These are phyloP conservation scores for Xestia rhomboidea DNA, from an alignment of 2,888 invertebrate species.

Conservation along the genomic window DNA sequence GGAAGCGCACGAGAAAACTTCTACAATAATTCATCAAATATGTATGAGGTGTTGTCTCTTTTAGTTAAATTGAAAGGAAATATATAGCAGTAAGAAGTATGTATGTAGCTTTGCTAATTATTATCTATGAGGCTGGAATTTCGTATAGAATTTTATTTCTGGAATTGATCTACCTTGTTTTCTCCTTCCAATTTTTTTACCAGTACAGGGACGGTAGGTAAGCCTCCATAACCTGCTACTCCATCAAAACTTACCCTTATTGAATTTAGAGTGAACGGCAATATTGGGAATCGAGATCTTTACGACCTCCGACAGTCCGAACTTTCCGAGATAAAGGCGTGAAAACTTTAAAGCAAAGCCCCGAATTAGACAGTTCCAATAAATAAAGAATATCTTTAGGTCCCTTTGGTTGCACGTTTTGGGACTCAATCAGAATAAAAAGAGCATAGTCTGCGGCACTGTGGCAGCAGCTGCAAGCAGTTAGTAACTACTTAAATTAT, in stretches of 20 bases:
- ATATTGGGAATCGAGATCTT: neutral
- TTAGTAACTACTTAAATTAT: neutral
- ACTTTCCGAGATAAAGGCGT: neutral
- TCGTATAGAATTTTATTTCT: neutral
- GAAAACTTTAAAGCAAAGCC: neutral
- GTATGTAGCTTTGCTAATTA: slow-evolving; percentile 2
- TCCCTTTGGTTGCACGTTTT: too few relatives aligned
- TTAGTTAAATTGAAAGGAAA: neutral
- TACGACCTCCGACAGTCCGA: neutral
- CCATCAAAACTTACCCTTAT: neutral
- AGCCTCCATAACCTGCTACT: neutral
- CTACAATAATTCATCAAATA: slow-evolving; percentile 42
- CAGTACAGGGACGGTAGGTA: neutral
- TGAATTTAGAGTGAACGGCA: too few relatives aligned
- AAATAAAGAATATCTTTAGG: neutral
- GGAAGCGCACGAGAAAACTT: slow-evolving; percentile 57
- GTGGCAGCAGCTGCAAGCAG: neutral
- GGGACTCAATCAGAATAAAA: neutral
- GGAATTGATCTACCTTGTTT: too few relatives aligned
- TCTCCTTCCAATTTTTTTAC: neutral
- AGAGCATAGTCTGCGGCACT: neutral
- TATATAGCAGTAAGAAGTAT: neutral
- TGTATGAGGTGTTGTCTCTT: slow-evolving; percentile 40
- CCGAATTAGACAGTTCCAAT: neutral
- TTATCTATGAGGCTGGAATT: slow-evolving; percentile 3